Percentiles rank a stretch among this genome's conserved stretches.
phyloP scores from a whole-genome alignment of 2,113 vertebrate species.

The Panurus biarmicus region DNA sequence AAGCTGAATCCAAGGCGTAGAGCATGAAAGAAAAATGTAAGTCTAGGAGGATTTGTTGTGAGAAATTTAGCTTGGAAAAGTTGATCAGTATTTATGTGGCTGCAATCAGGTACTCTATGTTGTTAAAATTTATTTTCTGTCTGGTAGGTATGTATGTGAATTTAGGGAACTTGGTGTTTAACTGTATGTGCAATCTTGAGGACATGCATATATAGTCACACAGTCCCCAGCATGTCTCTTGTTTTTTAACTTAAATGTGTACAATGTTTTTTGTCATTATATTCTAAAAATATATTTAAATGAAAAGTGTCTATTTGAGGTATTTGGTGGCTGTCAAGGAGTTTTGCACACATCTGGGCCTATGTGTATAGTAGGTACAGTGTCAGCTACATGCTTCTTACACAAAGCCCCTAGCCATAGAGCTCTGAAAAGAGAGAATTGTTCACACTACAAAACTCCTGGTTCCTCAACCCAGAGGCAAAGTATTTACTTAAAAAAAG shows the following conservation, averaged over 20 bases:
- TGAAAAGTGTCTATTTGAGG: neutral
- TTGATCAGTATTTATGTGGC: neutral
- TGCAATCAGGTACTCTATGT: neutral
- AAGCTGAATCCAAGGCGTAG: neutral
- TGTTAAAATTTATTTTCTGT: neutral
- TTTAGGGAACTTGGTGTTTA: neutral
- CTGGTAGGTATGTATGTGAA: neutral
- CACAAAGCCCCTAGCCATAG: neutral
- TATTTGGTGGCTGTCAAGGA: neutral
- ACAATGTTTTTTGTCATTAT: neutral
- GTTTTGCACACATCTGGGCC: neutral
- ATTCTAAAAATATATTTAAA: neutral
- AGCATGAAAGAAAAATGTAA: neutral
- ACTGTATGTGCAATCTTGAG: accelerated
- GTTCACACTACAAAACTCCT: neutral
- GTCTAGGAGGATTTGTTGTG: neutral
- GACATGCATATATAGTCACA: neutral
- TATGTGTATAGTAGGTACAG: neutral
- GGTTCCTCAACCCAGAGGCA: neutral
- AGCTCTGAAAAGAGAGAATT: neutral
- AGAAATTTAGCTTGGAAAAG: neutral
- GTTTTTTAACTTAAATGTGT: neutral
- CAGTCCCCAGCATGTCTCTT: neutral
- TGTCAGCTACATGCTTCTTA: neutral
- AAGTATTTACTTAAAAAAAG: neutral